Percentiles rank a stretch among this genome's conserved stretches.
Evolutionary conservation across 2,797 vertebrate species (phyloP).

Genomic region (Manis javanica): DNA sequence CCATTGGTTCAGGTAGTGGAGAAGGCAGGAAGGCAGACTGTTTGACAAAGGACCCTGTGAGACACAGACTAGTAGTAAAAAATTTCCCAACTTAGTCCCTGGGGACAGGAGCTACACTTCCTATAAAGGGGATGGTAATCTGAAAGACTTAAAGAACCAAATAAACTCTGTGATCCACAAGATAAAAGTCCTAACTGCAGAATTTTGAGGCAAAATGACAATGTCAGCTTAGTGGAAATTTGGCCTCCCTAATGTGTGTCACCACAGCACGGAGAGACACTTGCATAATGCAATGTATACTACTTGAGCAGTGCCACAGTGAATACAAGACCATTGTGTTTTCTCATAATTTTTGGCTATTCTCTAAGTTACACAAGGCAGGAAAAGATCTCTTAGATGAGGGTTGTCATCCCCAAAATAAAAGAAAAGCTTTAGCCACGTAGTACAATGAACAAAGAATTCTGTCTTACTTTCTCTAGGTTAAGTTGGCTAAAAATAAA

Average conservation of each 20-base stretch:
- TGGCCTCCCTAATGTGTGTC: fast-evolving
- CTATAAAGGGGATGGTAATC: neutral
- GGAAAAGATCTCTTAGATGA: neutral
- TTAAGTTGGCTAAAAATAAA: neutral
- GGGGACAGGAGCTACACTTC: neutral
- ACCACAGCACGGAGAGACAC: neutral
- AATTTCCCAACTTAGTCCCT: neutral
- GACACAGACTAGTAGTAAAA: neutral
- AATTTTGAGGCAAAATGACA: neutral
- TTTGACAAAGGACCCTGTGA: neutral
- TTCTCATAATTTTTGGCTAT: neutral
- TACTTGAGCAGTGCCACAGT: neutral
- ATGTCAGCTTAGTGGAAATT: neutral
- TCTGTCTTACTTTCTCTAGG: neutral
- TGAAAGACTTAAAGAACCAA: neutral
- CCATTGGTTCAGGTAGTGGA: neutral
- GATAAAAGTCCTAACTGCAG: neutral
- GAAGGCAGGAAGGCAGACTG: neutral
- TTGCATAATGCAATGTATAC: neutral
- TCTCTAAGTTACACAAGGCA: neutral
- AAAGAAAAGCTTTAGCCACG: neutral
- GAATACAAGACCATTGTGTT: too few species aligned
- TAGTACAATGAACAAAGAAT: neutral
- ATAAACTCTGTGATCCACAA: neutral
- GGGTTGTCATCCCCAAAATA: neutral